Evolutionary conservation across 1,140 invertebrate species (phyloP).

Genomic region (Pollicipes pollicipes): DNA sequence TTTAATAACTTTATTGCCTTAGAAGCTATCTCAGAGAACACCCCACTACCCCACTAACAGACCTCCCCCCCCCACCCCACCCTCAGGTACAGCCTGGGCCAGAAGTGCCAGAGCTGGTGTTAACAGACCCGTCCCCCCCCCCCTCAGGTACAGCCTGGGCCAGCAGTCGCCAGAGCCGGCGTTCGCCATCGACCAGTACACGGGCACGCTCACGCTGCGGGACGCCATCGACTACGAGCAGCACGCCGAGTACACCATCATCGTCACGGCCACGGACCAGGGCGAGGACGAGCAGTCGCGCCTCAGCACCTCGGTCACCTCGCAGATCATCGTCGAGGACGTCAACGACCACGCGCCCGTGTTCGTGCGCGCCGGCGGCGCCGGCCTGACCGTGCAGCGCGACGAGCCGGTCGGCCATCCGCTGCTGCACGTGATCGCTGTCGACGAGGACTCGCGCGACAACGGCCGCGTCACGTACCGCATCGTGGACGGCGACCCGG

Average conservation of each 20-base stretch:
- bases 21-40: too few relatives aligned
- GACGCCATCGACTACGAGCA: conserved; percentile 62
- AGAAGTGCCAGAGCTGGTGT: too few relatives aligned
- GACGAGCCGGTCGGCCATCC: conserved; percentile 39
- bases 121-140: too few relatives aligned
- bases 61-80: too few relatives aligned
- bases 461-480: conserved; percentile 76
- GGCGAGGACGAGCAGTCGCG: conserved; percentile 20
- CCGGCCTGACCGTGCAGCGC: conserved; percentile 24
- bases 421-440: conserved; percentile 58
- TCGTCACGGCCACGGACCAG: conserved; percentile 59
- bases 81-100: too few relatives aligned
- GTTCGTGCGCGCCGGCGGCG: conserved; percentile 44
- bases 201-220: conserved; percentile 55
- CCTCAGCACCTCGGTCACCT: conserved; percentile 56
- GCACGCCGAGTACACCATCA: conserved; percentile 53
- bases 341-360: conserved; percentile 69
- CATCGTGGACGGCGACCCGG: conserved; percentile 42
- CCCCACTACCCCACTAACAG: too few relatives aligned
- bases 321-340: conserved; percentile 59
- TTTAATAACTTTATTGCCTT: too few relatives aligned
- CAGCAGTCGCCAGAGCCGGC: conserved; percentile 37
- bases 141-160: too few relatives aligned
- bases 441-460: conserved; percentile 63
- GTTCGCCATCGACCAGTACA: conserved; percentile 60